Evolutionary conservation across 2,797 vertebrate species (phyloP).

Genomic region (Paratrypauchen microcephalus): DNA sequence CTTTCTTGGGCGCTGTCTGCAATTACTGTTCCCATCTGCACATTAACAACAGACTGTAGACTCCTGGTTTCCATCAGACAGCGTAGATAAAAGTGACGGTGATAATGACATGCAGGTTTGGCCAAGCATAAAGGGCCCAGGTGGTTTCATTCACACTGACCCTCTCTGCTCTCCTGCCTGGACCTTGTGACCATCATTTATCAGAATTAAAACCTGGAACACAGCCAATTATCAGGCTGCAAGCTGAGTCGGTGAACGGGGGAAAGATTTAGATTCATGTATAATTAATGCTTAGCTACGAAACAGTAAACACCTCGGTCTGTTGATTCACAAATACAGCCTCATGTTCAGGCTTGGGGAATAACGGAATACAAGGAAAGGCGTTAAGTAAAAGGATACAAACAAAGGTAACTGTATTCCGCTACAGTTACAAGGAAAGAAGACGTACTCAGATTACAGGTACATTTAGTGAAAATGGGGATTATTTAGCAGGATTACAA

Average conservation of each 20-base stretch:
- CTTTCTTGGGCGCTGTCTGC: conserved; percentile 7
- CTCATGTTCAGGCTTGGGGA: too few species aligned
- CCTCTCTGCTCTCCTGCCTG: conserved; percentile 39
- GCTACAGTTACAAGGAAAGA: too few species aligned
- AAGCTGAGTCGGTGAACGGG: conserved; percentile 24
- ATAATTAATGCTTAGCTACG: conserved; percentile 26
- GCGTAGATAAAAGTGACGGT: conserved; percentile 49
- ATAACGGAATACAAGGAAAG: too few species aligned
- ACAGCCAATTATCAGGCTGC: conserved; percentile 45
- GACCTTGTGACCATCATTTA: conserved; percentile 56
- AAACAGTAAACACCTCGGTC: background rate
- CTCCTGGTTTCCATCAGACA: conserved; percentile 28
- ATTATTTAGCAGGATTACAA: too few species aligned
- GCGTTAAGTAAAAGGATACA: too few species aligned
- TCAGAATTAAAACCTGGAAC: conserved; percentile 38
- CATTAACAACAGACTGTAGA: conserved; percentile 45
- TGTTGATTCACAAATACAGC: background rate
- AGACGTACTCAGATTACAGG: too few species aligned
- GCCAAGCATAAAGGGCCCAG: conserved; percentile 37
- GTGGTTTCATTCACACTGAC: conserved; percentile 33
- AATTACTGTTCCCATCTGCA: conserved; percentile 24
- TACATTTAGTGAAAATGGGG: too few species aligned
- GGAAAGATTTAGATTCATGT: conserved; percentile 11
- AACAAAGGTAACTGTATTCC: too few species aligned
- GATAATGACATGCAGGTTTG: conserved; percentile 51